phyloP scores from a whole-genome alignment of 2,888 invertebrate genomes.

The Diaphora mendica region DNA sequence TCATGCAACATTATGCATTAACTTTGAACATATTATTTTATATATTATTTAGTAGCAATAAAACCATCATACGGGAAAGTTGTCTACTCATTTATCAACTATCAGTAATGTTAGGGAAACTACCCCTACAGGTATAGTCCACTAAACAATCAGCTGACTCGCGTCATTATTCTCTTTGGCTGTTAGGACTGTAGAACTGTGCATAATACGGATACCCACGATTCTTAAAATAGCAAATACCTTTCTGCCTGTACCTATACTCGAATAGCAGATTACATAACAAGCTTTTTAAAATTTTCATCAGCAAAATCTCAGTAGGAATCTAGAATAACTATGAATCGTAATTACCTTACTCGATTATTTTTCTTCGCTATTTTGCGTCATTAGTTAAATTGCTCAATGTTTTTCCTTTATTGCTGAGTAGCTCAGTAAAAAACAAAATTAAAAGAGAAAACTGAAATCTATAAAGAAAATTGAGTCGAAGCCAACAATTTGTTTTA shows the following conservation, averaged over 20 bases:
- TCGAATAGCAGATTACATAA: neutral
- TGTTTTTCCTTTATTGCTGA: slow-evolving; percentile 11
- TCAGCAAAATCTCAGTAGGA: neutral
- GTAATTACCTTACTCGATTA: neutral
- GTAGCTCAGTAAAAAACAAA: slow-evolving; percentile 7
- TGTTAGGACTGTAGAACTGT: no score
- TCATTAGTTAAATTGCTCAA: slow-evolving; percentile 6
- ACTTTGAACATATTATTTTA: no score
- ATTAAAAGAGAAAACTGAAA: slow-evolving; percentile 11
- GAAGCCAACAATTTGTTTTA: slow-evolving; percentile 14
- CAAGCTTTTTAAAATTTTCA: neutral
- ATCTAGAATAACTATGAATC: neutral
- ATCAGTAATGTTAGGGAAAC: no score
- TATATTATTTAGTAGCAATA: no score
- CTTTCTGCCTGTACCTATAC: neutral
- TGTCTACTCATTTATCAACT: no score
- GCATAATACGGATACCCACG: no score
- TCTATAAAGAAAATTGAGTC: slow-evolving; percentile 7
- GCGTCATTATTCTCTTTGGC: no score
- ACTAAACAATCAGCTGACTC: no score
- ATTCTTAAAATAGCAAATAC: neutral
- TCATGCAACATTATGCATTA: no score
- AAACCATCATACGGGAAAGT: no score
- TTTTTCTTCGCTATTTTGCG: slow-evolving; percentile 2
- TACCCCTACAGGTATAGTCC: no score